phyloP scores from a whole-genome alignment of 1,140 invertebrate genomes.

The Polyergus mexicanus region DNA sequence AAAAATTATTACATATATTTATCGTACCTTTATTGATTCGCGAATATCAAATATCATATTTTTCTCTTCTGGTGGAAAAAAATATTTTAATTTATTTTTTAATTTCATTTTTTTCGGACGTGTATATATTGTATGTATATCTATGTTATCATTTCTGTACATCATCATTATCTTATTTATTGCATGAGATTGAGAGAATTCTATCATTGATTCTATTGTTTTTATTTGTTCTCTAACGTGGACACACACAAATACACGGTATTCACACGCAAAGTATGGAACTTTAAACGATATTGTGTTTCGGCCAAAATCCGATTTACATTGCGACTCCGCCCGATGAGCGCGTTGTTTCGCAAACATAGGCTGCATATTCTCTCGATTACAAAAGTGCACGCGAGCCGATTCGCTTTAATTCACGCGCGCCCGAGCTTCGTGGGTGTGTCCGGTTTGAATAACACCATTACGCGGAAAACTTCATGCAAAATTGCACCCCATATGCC shows the following conservation, averaged over 20 bases:
- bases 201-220: slow-evolving; percentile 6
- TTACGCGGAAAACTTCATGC: slow-evolving; percentile 31
- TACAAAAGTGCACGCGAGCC: slow-evolving; percentile 44
- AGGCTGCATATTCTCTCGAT: slow-evolving; percentile 49
- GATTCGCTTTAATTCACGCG: slow-evolving; percentile 50
- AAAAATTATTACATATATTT: background rate
- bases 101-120: background rate
- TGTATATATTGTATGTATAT: background rate
- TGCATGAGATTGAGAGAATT: background rate
- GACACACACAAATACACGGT: background rate
- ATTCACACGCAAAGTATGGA: slow-evolving; percentile 30
- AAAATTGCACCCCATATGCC: slow-evolving; percentile 38
- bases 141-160: slow-evolving; percentile 5
- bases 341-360: slow-evolving; percentile 55
- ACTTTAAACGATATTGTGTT: slow-evolving; percentile 34
- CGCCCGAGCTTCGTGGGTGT: slow-evolving; percentile 7
- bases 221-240: background rate
- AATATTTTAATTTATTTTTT: background rate
- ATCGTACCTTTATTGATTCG: background rate
- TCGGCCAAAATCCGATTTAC: slow-evolving; percentile 52
- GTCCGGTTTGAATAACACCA: slow-evolving; percentile 59
- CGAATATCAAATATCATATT: background rate
- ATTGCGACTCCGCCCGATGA: slow-evolving; percentile 48
- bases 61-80: background rate
- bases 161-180: background rate